Evolutionary conservation across 1,140 invertebrate genomes (phyloP), one percentile per base, ranked within the genome.

Genomic region (Neotoxoptera formosana): DNA sequence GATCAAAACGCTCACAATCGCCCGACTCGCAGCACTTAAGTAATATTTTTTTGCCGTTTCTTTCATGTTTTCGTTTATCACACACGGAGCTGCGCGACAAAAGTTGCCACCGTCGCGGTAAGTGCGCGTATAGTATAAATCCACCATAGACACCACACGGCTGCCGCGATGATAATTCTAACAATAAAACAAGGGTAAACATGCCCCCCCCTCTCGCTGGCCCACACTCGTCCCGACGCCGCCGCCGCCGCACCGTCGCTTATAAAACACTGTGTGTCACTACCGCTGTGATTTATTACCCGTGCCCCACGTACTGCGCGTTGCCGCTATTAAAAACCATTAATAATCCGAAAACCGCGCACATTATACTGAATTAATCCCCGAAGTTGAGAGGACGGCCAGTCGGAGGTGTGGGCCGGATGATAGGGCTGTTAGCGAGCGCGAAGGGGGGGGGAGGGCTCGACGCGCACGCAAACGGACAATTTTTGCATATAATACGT

Each of bases 301-400:
- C 47, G 14, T 53, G 23, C 76, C 48, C 48, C 48, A 6, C 91
- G 47, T 89, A 56, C 51, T 23, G 8, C 60, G 8, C 60, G 60
- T 76, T 34, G 14, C 84, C 21, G 6, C 81, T 93, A 93, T 93
- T 92, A 93, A 93, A 93, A 93, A 84, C 76, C 91, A 93, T 93
- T 93, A 93, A 93, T 93, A 93, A 93, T 93, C 91, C 67, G 56
- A 93, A 93, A 93, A 84, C 90, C 90, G 21, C 90, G 47, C 41
- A 86, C 48, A 86, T 93, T 41, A 86, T 93, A 93, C 81, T 56
- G 81, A 93, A 93, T 93, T 93, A 93, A 93, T 84, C 76, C 67
- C 45, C 45, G 17, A 36, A 83, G 45, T 83, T 25, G 67, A 76
- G 45, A 41, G 56, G 34, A 81, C 45, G 34, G 67, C 20, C n/a